phyloP scores from a whole-genome alignment of 2,797 vertebrate species.

The Pipistrellus nathusii region DNA sequence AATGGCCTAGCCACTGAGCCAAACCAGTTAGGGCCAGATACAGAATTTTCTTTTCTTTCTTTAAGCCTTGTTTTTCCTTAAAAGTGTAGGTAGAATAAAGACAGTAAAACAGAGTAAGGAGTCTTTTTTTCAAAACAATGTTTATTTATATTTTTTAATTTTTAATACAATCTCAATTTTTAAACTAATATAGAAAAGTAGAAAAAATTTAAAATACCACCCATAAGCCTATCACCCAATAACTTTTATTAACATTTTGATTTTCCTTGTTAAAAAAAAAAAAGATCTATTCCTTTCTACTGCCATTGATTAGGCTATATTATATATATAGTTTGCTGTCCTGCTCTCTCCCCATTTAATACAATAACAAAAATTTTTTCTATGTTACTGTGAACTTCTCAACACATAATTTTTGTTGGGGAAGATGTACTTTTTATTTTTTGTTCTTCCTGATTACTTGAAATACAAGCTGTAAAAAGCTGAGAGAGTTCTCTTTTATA shows the following conservation, averaged over 20 bases:
- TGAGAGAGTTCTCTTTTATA: background rate
- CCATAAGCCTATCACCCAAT: background rate
- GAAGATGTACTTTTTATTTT: background rate
- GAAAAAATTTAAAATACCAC: background rate
- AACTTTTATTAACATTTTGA: background rate
- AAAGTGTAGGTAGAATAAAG: background rate
- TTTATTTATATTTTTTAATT: background rate
- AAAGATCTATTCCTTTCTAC: background rate
- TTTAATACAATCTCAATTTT: conserved; percentile 33
- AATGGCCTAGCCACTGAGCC: too few species aligned
- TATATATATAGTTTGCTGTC: background rate
- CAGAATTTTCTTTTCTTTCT: background rate
- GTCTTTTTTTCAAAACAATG: background rate
- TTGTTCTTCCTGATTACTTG: background rate
- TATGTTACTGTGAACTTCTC: background rate
- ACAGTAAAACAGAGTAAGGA: background rate
- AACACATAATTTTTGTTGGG: conserved; percentile 27
- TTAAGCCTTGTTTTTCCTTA: background rate
- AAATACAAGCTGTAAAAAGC: background rate
- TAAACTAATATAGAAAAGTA: background rate
- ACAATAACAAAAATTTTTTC: background rate
- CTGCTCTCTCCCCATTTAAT: background rate
- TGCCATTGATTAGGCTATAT: background rate
- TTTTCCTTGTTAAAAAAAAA: background rate
- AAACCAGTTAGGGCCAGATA: background rate